Percentiles rank a stretch among this genome's conserved stretches.
Evolutionary conservation across 2,888 invertebrate species (phyloP).

Genomic region (Andrena praecox): DNA sequence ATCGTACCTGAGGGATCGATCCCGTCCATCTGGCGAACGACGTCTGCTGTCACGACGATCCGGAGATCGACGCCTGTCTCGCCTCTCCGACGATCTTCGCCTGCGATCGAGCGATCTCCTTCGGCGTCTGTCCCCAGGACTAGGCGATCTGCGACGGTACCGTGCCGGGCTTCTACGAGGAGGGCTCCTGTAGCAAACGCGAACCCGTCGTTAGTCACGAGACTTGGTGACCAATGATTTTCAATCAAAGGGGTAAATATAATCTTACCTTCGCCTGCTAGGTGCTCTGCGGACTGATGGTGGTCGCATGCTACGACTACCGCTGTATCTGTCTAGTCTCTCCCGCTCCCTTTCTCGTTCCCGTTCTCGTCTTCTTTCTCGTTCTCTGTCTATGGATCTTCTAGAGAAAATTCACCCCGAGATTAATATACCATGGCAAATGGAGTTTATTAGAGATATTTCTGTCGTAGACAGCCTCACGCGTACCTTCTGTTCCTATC

Average conservation of each 20-base stretch:
- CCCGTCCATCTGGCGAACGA: constrained; percentile 80
- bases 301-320: constrained; percentile 83
- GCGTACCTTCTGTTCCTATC: constrained; percentile 81
- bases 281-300: constrained; percentile 82
- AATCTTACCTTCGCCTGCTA: constrained; percentile 81
- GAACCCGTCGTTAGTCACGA: background rate
- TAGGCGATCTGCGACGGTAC: constrained; percentile 82
- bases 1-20: constrained; percentile 81
- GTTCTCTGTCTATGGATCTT: constrained; percentile 80
- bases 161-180: constrained; percentile 81
- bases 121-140: constrained; percentile 80
- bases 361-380: constrained; percentile 81
- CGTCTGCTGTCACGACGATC: constrained; percentile 81
- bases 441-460: background rate
- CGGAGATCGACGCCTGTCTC: constrained; percentile 79
- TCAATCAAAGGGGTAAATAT: background rate
- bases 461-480: background rate
- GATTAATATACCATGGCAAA: constrained; percentile 25
- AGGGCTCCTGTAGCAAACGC: constrained; percentile 74
- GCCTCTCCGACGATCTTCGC: constrained; percentile 81
- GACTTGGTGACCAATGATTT: background rate
- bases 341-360: constrained; percentile 83
- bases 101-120: constrained; percentile 81
- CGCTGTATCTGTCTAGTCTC: constrained; percentile 81
- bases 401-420: constrained; percentile 64